Base-by-base conservation (phyloP, 2,888 invertebrate genomes). In the Epinotia ramella region DNA sequence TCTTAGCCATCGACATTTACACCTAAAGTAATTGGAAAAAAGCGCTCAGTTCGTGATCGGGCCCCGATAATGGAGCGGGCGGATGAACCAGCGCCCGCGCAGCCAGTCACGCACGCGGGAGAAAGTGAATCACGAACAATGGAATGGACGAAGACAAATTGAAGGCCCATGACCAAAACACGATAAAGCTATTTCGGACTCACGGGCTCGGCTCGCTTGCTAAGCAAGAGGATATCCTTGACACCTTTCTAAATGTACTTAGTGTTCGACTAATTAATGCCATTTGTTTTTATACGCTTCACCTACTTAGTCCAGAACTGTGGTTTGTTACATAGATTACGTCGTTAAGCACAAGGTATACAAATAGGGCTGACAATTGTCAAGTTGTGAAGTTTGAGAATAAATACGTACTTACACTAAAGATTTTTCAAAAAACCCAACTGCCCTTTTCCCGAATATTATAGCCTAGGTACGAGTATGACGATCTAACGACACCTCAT, bases 71-170 rank as follows among this genome's bases (percentile, higher is more conserved):
- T 77, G 78, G 81, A 78, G 80, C 77, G 79, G 80, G 73, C 73
- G 78, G 78, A 79, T 79, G 77, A 78, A 78, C 73, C 79, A 76
- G 76, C 77, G 77, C 65, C 73, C 73, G 79, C 77, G 81, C 82
- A 72, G 75, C 81, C 83, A 84, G 85, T 87, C 86, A 87, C 84
- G 86, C 81, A 83, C 79, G 79, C 78, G 79, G 84, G 90, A 84
- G 91, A 92, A 92, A 92, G 92, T 90, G 84, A 86, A 86, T 80
- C 77, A 80, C 78, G 81, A 80, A 89, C 89, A 89, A 91, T 87
- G 81, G 84, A 84, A 84, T 83, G 75, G 73, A 78, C 77, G 67
- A 75, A 77, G 69, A 73, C 78, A 73, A 78, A 79, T 74, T 67
- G 68, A 53, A 73, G 65, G 68, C 63, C 75, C 73, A 73, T 78